Base-by-base conservation (phyloP, 1,140 invertebrate species). In the Galleria mellonella region DNA sequence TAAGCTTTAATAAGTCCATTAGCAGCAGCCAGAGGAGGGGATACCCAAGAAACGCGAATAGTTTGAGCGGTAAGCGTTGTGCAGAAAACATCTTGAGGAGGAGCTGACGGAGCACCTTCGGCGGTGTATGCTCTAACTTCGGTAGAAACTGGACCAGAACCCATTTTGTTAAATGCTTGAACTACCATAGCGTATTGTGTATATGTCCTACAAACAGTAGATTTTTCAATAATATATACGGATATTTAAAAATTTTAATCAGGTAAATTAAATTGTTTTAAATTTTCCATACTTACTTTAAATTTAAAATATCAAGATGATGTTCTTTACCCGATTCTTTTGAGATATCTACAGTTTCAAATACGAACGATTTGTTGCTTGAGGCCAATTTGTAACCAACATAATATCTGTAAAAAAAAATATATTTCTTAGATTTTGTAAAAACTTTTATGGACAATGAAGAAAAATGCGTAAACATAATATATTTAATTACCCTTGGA, bases 1-100 rank as follows among this genome's bases (percentile, higher is more conserved):
- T 98, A 99, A 15, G 96, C 96, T 78, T 97, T 97, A 53, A 98
- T 96, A 32, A 98, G 92, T 56, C 97, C 97, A 74, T 98, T 97
- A 32, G 97, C 94, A 43, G 95, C 92, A 41, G 92, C 92, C 0
- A 96, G 87, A 15, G 96, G 95, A 0, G 96, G 96, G 0, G 96
- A 96, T 0, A 94, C 92, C 97, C 97, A 99, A 1, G 94, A 94
- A 2, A 98, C 94, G 43, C 95, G 89, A 68, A 99, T 96, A 11
- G 95, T 97, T 82, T 97, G 94, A 5, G 97, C 97, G 2, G 95
- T 97, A 4, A 98, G 87, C 0, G 96, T 96, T 0, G 94, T 96
- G 85, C 96, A 97, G 30, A 93, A 91, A 0, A 96, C 94, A 64
- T 97, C 95, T 59, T 96, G 94, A 8, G 97, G 97, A 5, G 96